These are phyloP conservation scores for Tanypteryx hageni DNA, from an alignment of 2,888 invertebrate genomes.

Conservation along the genomic window DNA sequence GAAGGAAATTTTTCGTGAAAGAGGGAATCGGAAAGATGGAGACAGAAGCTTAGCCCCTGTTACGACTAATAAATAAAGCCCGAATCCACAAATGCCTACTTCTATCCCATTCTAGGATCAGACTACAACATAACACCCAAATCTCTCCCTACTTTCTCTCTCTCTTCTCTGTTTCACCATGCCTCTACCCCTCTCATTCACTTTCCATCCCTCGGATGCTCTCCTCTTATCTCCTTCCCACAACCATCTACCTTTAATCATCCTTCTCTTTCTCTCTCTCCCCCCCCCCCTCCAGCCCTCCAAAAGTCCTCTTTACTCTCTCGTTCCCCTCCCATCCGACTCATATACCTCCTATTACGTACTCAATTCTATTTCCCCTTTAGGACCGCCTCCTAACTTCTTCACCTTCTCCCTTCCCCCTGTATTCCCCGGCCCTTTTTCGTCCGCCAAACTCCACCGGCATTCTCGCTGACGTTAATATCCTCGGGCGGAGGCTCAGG, in stretches of 20 bases:
- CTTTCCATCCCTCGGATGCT: no score
- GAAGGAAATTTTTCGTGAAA: background rate
- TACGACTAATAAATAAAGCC: background rate
- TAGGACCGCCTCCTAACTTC: no score
- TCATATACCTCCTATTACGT: no score
- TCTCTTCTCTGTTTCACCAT: background rate
- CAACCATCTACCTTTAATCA: background rate
- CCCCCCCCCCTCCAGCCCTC: no score
- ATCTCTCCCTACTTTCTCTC: background rate
- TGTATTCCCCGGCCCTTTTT: background rate
- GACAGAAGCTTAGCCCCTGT: background rate
- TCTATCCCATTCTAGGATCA: background rate
- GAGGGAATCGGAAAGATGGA: background rate
- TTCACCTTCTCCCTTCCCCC: background rate
- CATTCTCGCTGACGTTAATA: conserved; percentile 6
- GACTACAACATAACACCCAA: background rate
- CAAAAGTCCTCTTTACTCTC: no score
- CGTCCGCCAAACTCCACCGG: background rate
- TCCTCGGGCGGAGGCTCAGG: background rate
- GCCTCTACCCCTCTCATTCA: no score
- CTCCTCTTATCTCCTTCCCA: background rate
- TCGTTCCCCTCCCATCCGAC: no score
- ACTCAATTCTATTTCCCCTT: no score
- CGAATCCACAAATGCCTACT: background rate
- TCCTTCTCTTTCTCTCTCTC: background rate